Percentiles rank a stretch among this genome's conserved stretches.
phyloP scores from a whole-genome alignment of 2,113 vertebrate species.

The Halcyon malimbica region DNA sequence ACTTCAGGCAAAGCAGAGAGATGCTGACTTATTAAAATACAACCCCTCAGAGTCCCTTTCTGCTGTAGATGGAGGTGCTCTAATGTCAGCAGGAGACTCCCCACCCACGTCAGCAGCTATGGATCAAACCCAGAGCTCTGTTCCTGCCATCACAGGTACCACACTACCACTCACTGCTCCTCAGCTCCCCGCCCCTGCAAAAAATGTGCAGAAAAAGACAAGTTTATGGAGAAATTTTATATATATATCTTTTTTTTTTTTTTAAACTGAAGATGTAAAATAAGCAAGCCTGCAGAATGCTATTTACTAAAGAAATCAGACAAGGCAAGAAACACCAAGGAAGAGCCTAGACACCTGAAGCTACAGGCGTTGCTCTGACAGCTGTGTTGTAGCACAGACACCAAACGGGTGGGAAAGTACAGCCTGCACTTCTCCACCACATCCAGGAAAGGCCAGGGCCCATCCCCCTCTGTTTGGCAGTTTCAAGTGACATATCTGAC shows the following conservation, averaged over 20 bases:
- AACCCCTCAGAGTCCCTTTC: background rate
- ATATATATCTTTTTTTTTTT: background rate
- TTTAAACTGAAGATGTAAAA: background rate
- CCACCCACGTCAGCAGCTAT: background rate
- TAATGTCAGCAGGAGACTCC: background rate
- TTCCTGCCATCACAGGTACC: background rate
- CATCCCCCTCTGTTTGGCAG: background rate
- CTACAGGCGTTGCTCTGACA: background rate
- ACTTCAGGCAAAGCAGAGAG: background rate
- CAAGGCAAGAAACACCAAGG: background rate
- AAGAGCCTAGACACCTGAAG: background rate
- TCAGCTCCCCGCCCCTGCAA: background rate
- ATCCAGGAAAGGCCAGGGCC: background rate
- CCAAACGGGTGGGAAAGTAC: background rate
- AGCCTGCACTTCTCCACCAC: background rate
- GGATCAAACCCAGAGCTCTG: background rate
- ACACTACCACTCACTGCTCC: background rate
- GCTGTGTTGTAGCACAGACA: background rate
- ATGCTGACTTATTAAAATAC: background rate
- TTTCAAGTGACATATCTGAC: background rate
- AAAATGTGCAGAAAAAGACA: background rate
- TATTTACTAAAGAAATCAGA: background rate
- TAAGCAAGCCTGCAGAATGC: background rate
- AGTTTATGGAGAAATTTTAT: background rate
- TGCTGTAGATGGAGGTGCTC: background rate